Percentiles rank a stretch among this genome's conserved stretches.
Conservation (phyloP, 2,113 vertebrate genomes). For the Xiphophorus couchianus region DNA sequence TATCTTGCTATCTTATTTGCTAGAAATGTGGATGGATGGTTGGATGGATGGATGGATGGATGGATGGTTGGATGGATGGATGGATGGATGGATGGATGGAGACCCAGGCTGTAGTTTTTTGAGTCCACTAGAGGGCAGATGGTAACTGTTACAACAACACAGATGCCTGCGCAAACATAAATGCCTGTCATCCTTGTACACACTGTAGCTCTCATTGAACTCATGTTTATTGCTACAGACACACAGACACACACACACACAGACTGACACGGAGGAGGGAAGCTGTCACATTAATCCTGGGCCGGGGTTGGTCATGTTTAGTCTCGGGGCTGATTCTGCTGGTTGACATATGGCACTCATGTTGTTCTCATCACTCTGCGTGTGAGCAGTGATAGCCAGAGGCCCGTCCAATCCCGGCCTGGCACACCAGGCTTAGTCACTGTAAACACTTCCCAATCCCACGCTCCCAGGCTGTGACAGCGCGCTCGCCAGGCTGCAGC, state of each 20-base stretch:
- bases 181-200: not conserved
- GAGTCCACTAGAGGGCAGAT: constrained; percentile 44
- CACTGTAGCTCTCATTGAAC: not conserved
- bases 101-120: not conserved
- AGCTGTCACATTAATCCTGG: constrained; percentile 21
- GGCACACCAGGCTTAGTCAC: constrained; percentile 54
- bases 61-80: too few species aligned
- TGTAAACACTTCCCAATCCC: constrained; percentile 31
- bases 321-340: constrained; percentile 39
- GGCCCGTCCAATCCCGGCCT: constrained; percentile 36
- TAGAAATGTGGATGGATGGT: too few species aligned
- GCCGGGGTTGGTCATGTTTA: constrained; percentile 23
- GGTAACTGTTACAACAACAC: not conserved
- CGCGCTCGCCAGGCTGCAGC: constrained; percentile 19
- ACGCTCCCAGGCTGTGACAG: constrained; percentile 4
- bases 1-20: too few species aligned
- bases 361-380: constrained; percentile 32
- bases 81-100: too few species aligned
- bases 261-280: not conserved
- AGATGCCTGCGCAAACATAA: not conserved
- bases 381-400: constrained; percentile 34
- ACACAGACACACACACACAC: not conserved
- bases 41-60: too few species aligned
- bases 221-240: not conserved
- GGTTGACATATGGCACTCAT: constrained; percentile 58